A percentile compares a stretch with the other conserved stretches of the same genome.
Evolutionary conservation across 2,888 invertebrate genomes (phyloP).

Genomic region (Drosophila buzzatii): DNA sequence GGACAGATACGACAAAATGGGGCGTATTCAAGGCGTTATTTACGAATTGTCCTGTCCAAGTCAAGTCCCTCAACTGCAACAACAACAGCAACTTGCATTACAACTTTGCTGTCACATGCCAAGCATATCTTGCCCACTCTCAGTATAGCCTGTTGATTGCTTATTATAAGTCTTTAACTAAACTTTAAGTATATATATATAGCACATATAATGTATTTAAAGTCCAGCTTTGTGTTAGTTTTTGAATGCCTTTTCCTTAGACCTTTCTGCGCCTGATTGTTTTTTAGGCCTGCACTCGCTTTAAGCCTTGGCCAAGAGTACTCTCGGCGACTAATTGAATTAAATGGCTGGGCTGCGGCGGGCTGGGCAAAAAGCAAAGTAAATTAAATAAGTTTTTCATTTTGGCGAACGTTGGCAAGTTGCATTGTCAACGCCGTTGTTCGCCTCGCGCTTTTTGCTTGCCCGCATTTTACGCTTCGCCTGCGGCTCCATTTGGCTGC

Average conservation of each 20-base stretch:
- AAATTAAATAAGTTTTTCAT: conserved; percentile 84
- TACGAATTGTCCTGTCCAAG: conserved; percentile 35
- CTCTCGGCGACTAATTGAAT: conserved; percentile 83
- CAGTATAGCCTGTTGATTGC: conserved; percentile 74
- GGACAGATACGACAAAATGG: conserved; percentile 46
- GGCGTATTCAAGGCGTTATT: conserved; percentile 26
- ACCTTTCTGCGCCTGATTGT: conserved; percentile 29
- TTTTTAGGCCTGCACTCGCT: conserved; percentile 48
- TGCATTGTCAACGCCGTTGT: conserved; percentile 75
- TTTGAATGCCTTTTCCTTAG: neutral
- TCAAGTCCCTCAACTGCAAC: conserved; percentile 33
- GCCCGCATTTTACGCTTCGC: conserved; percentile 79
- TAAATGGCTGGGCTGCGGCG: conserved; percentile 81
- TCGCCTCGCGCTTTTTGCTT: conserved; percentile 72
- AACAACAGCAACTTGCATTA: conserved; percentile 42
- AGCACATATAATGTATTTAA: neutral
- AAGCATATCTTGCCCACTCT: conserved; percentile 43
- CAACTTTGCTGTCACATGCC: conserved; percentile 70
- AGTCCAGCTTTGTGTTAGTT: neutral
- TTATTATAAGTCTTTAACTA: conserved; percentile 48
- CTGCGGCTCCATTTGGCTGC: conserved; percentile 68
- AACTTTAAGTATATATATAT: conserved; percentile 1
- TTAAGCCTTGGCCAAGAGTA: conserved; percentile 46
- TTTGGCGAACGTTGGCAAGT: conserved; percentile 74
- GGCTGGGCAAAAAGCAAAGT: conserved; percentile 81